Evolutionary conservation across 2,888 invertebrate species (phyloP).

Genomic region (Eristalis tenax): DNA sequence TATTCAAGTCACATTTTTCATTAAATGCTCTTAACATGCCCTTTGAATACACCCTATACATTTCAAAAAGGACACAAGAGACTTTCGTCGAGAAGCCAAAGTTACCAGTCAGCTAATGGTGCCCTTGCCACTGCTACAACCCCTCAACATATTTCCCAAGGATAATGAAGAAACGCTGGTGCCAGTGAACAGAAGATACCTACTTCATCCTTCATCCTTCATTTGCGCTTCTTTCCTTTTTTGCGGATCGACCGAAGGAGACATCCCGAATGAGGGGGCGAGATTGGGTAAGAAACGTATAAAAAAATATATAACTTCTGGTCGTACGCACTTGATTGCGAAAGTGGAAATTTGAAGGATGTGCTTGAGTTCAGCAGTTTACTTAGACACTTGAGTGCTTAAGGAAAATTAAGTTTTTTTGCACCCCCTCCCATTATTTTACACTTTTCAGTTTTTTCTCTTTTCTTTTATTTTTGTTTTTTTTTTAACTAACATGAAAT

Average conservation of each 20-base stretch:
- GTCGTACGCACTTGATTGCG: slow-evolving; percentile 69
- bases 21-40: slow-evolving; percentile 63
- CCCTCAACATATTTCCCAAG: slow-evolving; percentile 46
- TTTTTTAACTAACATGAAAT: slow-evolving; percentile 43
- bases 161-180: slow-evolving; percentile 60
- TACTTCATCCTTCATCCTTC: slow-evolving; percentile 55
- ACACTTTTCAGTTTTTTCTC: background rate
- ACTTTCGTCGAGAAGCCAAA: slow-evolving; percentile 41
- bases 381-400: slow-evolving; percentile 62
- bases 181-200: slow-evolving; percentile 47
- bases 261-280: background rate
- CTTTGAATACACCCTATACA: slow-evolving; percentile 56
- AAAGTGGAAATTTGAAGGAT: slow-evolving; percentile 69
- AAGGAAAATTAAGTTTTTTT: slow-evolving; percentile 53
- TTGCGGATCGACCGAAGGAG: background rate
- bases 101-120: slow-evolving; percentile 60
- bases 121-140: slow-evolving; percentile 31
- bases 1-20: slow-evolving; percentile 63
- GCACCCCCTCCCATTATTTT: background rate
- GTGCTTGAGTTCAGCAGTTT: slow-evolving; percentile 68
- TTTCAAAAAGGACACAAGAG: slow-evolving; percentile 51
- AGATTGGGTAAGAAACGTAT: slow-evolving; percentile 21
- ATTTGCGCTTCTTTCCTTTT: slow-evolving; percentile 38
- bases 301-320: slow-evolving; percentile 62
- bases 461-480: slow-evolving; percentile 17